Conservation (phyloP, 2,797 vertebrate genomes). For the Aphelocoma californica region DNA sequence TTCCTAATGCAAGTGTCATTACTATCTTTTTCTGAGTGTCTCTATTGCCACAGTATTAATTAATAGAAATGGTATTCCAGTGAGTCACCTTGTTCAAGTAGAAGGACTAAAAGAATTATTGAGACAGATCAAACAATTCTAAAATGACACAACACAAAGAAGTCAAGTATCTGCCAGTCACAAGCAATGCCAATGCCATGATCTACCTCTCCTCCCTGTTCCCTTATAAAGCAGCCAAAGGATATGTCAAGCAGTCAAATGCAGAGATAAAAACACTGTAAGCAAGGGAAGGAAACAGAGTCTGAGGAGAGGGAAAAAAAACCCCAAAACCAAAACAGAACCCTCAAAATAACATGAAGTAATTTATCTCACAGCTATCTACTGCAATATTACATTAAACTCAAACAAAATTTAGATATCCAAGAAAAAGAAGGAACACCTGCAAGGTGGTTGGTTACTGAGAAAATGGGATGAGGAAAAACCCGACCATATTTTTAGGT, state of each 20-base stretch:
- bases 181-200: neutral
- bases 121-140: neutral
- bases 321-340: neutral
- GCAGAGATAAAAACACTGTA: neutral
- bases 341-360: rapidly evolving
- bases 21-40: neutral
- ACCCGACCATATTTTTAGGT: neutral
- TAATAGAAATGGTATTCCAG: neutral
- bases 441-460: neutral
- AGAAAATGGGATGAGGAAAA: neutral
- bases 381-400: neutral
- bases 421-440: neutral
- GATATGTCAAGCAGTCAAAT: neutral
- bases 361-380: neutral
- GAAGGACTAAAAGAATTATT: neutral
- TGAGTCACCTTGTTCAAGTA: neutral
- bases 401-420: neutral
- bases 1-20: neutral
- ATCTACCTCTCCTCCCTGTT: neutral
- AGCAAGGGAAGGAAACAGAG: neutral
- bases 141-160: neutral
- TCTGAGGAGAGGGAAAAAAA: neutral
- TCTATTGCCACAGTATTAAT: neutral
- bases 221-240: neutral
- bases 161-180: neutral